Conservation (phyloP, 1,140 invertebrate genomes). For the Drosophila pandora region DNA sequence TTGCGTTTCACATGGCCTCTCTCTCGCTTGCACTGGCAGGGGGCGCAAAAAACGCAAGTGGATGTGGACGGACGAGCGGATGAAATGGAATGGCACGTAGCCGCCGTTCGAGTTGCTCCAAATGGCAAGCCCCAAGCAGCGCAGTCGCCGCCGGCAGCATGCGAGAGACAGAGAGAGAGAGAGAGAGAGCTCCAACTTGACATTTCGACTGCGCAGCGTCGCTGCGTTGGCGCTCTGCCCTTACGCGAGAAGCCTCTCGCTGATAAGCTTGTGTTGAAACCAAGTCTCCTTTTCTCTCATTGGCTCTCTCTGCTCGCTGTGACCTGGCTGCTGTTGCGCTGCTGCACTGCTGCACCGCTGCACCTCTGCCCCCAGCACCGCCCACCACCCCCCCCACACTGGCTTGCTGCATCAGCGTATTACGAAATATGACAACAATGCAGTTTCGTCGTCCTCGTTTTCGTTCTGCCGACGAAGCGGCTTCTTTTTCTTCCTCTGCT, state of each 20-base stretch:
- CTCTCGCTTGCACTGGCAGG: slow-evolving; percentile 39
- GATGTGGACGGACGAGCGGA: slow-evolving; percentile 81
- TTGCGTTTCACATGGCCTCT: slow-evolving; percentile 21
- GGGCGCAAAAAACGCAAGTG: slow-evolving; percentile 59
- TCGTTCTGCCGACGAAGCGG: slow-evolving; percentile 60
- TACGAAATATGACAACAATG: slow-evolving; percentile 83
- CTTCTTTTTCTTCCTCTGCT: slow-evolving; percentile 35
- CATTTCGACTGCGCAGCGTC: slow-evolving; percentile 49
- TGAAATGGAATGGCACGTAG: slow-evolving; percentile 77
- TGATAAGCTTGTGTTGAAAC: slow-evolving; percentile 71
- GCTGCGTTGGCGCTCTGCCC: slow-evolving; percentile 74
- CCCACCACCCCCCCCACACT: slow-evolving; percentile 18
- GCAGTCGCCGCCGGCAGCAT: slow-evolving; percentile 37
- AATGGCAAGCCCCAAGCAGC: slow-evolving; percentile 53
- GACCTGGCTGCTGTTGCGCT: slow-evolving; percentile 37
- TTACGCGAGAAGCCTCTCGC: slow-evolving; percentile 28
- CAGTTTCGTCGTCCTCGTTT: slow-evolving; percentile 79
- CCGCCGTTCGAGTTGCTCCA: slow-evolving; percentile 67
- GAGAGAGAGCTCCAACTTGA: slow-evolving; percentile 45
- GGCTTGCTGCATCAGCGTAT: slow-evolving; percentile 69
- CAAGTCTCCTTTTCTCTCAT: slow-evolving; percentile 40
- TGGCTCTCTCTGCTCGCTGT: slow-evolving; percentile 46
- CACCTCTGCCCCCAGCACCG: background rate
- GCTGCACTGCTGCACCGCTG: slow-evolving; percentile 1
- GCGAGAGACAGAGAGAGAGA: slow-evolving; percentile 1